Base-by-base conservation (phyloP, 1,140 invertebrate species). In the Rhyzopertha dominica region DNA sequence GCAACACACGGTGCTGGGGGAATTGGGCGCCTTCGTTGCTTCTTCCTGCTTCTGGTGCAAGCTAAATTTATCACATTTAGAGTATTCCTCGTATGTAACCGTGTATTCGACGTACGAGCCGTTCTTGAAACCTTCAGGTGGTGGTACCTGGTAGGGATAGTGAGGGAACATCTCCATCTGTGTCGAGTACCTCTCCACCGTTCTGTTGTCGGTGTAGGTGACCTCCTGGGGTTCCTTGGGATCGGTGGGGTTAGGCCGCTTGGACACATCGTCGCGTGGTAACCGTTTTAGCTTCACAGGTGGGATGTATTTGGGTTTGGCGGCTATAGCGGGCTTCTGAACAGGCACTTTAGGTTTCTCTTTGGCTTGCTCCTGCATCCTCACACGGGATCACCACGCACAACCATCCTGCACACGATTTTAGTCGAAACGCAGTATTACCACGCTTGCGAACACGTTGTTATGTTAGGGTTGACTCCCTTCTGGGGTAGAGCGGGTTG, bases 1-100 rank as follows among this genome's bases (percentile, higher is more conserved):
- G 39, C 65, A 67, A 32, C 65, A 67, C 5, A 67, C 63, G 7
- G 65, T 67, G 32, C 63, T 66, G 7, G 65, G 65, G 3, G 65
- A 67, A 25, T 63, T 61, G 5, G 63, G 61, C 3, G 61, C 49
- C 41, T 62, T 61, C 8, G 41, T 49, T 10, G 49, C 31, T 29
- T 62, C 56, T 25, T 58, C 47, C 14, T 47, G 43, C 43, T 51
- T 55, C 34, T 51, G 55, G 34, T 41, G 49, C 38, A 22, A 43
- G 43, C 39, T 57, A 43, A 54, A 51, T 55, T 54, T 62, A 50
- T 56, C 52, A 53, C 55, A 58, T 50, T 59, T 61, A 3, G 49
- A 36, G 29, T 48, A 52, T 25, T 47, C 40, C 8, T 52, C 45
- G 22, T 52, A 52, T 32, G 47, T 52, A 8, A 52, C 29, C 18